Percentiles rank a stretch among this genome's conserved stretches.
These are phyloP conservation scores for Thumatha senex DNA, from an alignment of 2,888 invertebrate species.

Conservation along the genomic window DNA sequence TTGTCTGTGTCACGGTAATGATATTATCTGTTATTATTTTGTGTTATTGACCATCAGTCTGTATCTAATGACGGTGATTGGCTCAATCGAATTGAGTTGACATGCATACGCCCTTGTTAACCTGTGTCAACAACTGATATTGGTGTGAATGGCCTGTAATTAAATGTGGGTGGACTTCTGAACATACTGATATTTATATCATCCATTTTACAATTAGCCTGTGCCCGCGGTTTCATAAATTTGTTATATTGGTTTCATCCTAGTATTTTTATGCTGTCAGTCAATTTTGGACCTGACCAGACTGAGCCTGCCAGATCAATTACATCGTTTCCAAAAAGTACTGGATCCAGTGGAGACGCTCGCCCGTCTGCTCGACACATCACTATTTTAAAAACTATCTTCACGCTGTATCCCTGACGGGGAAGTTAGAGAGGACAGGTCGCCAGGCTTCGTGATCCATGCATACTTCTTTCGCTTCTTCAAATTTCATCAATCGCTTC, in stretches of 20 bases:
- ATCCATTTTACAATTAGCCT: neutral
- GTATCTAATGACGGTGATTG: constrained; percentile 15
- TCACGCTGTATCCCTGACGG: no score
- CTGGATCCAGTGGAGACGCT: no score
- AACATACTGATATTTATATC: neutral
- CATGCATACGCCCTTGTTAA: constrained; percentile 14
- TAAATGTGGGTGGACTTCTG: neutral
- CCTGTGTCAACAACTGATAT: constrained; percentile 9
- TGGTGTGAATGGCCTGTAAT: neutral
- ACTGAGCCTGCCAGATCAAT: no score
- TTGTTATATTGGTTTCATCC: neutral
- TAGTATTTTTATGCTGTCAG: neutral
- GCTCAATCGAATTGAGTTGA: constrained; percentile 26
- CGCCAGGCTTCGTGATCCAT: no score
- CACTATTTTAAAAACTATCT: no score
- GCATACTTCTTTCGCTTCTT: no score
- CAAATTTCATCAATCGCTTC: no score
- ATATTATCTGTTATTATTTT: constrained; percentile 14
- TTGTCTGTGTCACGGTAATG: neutral
- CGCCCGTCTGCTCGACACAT: no score
- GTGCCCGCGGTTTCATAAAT: neutral
- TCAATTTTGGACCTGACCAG: no score
- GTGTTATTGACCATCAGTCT: constrained; percentile 15
- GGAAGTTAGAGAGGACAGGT: no score
- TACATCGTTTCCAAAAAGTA: no score